phyloP scores from a whole-genome alignment of 2,113 vertebrate species.

The Ptyas mucosa region DNA sequence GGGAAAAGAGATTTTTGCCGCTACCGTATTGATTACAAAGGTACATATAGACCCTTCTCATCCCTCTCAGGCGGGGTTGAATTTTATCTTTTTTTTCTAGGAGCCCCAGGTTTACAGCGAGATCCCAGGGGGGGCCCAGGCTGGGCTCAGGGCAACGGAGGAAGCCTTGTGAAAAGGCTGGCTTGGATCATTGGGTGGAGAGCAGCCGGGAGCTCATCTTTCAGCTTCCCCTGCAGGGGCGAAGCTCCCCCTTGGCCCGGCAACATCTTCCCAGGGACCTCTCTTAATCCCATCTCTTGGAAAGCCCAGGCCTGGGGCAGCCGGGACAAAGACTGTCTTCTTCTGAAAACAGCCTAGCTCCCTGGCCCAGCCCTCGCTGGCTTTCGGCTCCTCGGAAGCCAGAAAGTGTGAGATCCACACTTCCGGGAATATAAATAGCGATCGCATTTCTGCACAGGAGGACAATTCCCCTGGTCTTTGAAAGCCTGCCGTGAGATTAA shows the following conservation, averaged over 20 bases:
- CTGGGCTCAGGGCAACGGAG: not conserved
- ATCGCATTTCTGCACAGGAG: not conserved
- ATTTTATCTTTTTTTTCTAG: not conserved
- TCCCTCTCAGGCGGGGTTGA: not conserved
- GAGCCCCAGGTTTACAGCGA: not conserved
- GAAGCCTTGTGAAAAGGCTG: not conserved
- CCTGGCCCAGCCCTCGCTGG: not conserved
- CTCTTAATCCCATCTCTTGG: not conserved
- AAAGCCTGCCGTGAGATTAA: not conserved
- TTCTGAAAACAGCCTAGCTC: not conserved
- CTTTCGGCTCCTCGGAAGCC: not conserved
- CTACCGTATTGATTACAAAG: not conserved
- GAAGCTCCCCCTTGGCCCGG: not conserved
- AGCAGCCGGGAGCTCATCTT: not conserved
- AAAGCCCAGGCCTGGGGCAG: not conserved
- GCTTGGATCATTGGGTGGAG: too few species aligned
- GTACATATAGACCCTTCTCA: not conserved
- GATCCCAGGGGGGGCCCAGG: not conserved
- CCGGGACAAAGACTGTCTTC: not conserved
- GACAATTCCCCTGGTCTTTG: not conserved
- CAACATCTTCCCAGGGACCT: not conserved
- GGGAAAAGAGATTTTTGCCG: not conserved
- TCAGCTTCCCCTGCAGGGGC: not conserved
- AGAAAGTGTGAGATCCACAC: not conserved
- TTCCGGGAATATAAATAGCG: not conserved